These are phyloP conservation scores for Heliconius nattereri DNA, from an alignment of 1,140 invertebrate genomes.

Conservation along the genomic window DNA sequence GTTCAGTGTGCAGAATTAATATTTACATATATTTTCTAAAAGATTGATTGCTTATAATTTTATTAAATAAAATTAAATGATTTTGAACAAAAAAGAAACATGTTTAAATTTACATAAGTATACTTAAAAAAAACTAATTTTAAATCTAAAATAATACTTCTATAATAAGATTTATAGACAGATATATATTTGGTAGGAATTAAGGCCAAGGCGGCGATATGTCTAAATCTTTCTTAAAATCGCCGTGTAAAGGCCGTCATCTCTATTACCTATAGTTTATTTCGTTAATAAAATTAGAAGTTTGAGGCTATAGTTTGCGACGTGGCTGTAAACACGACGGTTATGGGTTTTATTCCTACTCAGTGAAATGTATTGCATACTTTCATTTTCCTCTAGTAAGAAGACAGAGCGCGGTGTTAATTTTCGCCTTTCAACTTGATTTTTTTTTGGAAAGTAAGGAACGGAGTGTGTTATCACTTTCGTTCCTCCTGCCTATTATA, in stretches of 20 bases:
- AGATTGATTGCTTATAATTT: not conserved
- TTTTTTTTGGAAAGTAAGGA: too few relatives aligned
- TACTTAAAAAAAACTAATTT: constrained; percentile 9
- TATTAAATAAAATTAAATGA: constrained; percentile 1
- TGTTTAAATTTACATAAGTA: constrained; percentile 5
- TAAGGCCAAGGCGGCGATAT: constrained; percentile 14
- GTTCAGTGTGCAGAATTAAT: not conserved
- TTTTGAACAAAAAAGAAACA: constrained; percentile 1
- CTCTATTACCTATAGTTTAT: not conserved
- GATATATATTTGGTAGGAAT: constrained; percentile 6
- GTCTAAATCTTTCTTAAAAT: constrained; percentile 1
- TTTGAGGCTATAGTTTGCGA: not conserved
- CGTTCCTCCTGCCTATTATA: not conserved
- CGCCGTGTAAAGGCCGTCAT: not conserved
- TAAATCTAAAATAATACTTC: not conserved
- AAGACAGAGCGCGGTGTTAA: too few relatives aligned
- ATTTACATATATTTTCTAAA: not conserved
- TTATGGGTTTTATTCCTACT: not conserved
- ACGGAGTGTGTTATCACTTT: too few relatives aligned
- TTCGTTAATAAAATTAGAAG: not conserved
- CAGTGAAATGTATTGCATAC: too few relatives aligned
- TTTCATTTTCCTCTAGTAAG: too few relatives aligned
- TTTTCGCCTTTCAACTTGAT: too few relatives aligned
- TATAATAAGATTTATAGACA: constrained; percentile 2
- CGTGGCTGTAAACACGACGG: not conserved